A percentile compares a stretch with the other conserved stretches of the same genome.
These are phyloP conservation scores for Leptinotarsa defecta DNA, from an alignment of 1,140 invertebrate genomes.

Conservation along the genomic window DNA sequence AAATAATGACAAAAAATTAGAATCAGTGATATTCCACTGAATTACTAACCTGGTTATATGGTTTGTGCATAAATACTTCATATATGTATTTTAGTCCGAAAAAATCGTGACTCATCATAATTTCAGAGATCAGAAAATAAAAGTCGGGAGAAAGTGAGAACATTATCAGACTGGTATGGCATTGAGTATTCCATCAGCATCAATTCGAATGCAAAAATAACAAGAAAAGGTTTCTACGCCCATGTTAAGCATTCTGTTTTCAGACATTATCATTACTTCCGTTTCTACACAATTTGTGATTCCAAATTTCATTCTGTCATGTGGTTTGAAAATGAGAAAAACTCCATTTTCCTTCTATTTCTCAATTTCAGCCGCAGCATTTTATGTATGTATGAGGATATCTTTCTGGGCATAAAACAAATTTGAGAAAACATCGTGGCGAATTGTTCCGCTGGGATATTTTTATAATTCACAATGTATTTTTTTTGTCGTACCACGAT, in stretches of 20 bases:
- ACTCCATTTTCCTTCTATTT: background rate
- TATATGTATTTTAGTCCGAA: no score
- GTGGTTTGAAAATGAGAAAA: slow-evolving; percentile 1
- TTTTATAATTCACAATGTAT: background rate
- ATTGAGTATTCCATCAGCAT: background rate
- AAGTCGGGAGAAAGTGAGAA: no score
- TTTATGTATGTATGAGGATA: slow-evolving; percentile 3
- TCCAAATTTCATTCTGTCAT: background rate
- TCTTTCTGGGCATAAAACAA: background rate
- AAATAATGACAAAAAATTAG: no score
- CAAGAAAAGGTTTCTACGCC: background rate
- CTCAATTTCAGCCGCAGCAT: background rate
- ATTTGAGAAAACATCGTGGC: slow-evolving; percentile 4
- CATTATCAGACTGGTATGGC: no score
- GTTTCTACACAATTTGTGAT: background rate
- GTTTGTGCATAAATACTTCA: no score
- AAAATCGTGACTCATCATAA: no score
- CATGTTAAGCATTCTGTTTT: background rate
- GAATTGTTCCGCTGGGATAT: background rate
- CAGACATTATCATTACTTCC: background rate
- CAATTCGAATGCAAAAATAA: no score
- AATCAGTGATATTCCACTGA: no score
- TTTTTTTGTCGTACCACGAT: background rate
- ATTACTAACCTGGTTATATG: no score
- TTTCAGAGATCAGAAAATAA: no score